Evolutionary conservation across 2,888 invertebrate species (phyloP).

Genomic region (Crematogaster levior): DNA sequence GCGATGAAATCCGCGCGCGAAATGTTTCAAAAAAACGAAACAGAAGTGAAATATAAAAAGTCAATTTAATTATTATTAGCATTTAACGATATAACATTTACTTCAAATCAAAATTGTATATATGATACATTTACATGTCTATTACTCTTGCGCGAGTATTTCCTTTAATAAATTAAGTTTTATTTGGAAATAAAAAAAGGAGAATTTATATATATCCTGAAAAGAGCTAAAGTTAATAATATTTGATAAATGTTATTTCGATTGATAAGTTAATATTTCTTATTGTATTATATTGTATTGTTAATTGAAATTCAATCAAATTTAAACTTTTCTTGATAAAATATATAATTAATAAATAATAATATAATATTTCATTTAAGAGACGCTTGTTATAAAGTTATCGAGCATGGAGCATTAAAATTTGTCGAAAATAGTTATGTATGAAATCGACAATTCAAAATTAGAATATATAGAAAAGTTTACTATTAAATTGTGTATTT

Average conservation of each 20-base stretch:
- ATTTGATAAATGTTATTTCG: neutral
- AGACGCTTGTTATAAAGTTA: neutral
- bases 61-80: constrained; percentile 61
- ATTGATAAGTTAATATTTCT: neutral
- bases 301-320: neutral
- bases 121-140: neutral
- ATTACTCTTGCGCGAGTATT: neutral
- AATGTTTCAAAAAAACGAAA: constrained; percentile 56
- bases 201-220: neutral
- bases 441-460: neutral
- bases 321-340: neutral
- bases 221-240: neutral
- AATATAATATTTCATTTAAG: neutral
- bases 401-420: neutral
- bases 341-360: neutral
- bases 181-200: neutral
- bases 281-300: neutral
- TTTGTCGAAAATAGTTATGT: neutral
- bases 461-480: neutral
- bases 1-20: constrained; percentile 62
- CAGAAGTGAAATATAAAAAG: constrained; percentile 60
- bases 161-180: constrained; percentile 3
- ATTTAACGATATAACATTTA: neutral
- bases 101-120: neutral
- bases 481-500: constrained; percentile 57